Evolutionary conservation across 2,888 invertebrate species (phyloP), one percentile per base, ranked within the genome.

Genomic region (Lutraria lutraria): DNA sequence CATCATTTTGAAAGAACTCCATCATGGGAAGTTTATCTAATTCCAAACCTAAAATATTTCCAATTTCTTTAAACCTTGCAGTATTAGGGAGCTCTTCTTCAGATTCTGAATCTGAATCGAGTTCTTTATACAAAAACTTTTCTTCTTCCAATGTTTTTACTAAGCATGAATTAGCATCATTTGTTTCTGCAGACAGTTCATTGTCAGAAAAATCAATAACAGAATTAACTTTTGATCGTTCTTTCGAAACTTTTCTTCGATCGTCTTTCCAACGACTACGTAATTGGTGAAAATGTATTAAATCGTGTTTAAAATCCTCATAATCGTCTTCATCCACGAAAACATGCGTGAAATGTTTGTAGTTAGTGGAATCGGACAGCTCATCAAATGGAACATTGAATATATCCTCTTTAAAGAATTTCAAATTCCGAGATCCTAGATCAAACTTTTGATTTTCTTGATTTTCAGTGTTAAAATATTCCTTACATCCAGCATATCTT

Each of bases 1-100:
- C 95, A 83, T 95, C 95, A 83, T 95, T 95, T 79, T 94, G 94
- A 56, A 95, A 93, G 91, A 95, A 94, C 91, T 95, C 95, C 95
- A 95, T 95, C 82, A 94, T 89, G 56, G 89, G 89, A 83, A 87
- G 76, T 43, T 85, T 63, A 34, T 84, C 87, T 56, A 83, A 85
- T 56, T 83, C 86, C 43, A 87, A 54, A 31, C 82, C 86, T 54
- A 89, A 29, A 60, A 82, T 21, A 56, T 76, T 43, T 53, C 85
- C 86, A 56, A 72, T 72, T 83, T 87, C 87, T 82, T 79, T 83
- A 79, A 83, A 82, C 29, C 83, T 72, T 8, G 85, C 29, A 2
- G 31, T 34, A 76, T 76, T 29, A 79, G 13, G 54, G 6, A 85
- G 6, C 16, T 53, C 56, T 56, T n/a, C 54, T 25, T 83, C 79